Conservation (phyloP, 2,888 invertebrate genomes). For the Agrochola macilenta region DNA sequence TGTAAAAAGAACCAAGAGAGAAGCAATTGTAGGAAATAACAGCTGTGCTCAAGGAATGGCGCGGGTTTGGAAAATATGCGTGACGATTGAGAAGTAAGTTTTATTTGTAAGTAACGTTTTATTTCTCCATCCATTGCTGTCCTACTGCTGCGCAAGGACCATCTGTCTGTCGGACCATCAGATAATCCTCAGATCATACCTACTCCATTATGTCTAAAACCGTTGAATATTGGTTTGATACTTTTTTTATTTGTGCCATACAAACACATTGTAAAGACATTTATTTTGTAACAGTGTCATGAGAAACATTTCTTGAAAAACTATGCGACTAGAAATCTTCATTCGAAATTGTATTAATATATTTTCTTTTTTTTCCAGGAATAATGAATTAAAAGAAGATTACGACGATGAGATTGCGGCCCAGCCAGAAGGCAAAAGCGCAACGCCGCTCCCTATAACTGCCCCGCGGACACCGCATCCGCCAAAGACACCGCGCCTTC, state of each 20-base stretch:
- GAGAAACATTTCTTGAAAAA: neutral
- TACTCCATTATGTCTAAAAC: neutral
- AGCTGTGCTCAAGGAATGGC: neutral
- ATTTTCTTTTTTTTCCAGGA: neutral
- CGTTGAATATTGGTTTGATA: neutral
- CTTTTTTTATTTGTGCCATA: neutral
- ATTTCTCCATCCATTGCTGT: neutral
- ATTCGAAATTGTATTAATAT: too few relatives aligned
- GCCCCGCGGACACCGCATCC: too few relatives aligned
- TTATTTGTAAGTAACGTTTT: neutral
- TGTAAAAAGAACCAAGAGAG: conserved; percentile 11
- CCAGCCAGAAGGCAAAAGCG: neutral
- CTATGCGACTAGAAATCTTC: neutral
- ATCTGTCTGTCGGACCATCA: too few relatives aligned
- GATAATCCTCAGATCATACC: neutral
- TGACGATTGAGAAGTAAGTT: conserved; percentile 1
- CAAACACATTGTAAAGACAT: neutral
- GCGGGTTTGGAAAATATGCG: neutral
- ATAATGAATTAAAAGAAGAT: neutral
- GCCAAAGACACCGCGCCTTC: neutral
- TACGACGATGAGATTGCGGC: neutral
- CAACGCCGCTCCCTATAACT: neutral
- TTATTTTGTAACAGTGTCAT: neutral
- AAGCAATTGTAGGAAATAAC: neutral
- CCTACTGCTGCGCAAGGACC: too few relatives aligned